Evolutionary conservation across 2,113 vertebrate genomes (phyloP), one percentile per base, ranked within the genome.

Genomic region (Bettongia penicillata): DNA sequence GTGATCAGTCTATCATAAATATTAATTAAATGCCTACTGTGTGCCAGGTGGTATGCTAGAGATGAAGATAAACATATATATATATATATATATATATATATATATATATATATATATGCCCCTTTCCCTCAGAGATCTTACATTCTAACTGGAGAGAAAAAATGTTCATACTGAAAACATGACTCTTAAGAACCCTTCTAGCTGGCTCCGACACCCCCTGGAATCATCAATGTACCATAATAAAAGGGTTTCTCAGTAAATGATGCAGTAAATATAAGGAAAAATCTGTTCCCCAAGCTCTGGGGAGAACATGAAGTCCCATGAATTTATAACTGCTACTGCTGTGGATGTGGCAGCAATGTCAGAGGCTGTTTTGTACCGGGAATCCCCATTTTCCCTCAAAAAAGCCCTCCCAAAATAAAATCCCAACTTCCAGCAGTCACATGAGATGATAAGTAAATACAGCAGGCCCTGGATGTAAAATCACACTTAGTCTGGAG

Each of bases 281-380:
- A 68, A 68, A n/a, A 77, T n/a, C 1, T 19, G 37, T n/a, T n/a
- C 68, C 68, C 68, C 68, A n/a, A 77, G 68, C 6, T 77, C 16
- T n/a, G n/a, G 68, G n/a, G 5, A 19, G 14, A n/a, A 22, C 5
- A n/a, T 0, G 3, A 0, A 68, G 61, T 14, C 0, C 31, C 11
- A 68, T 68, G 12, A 68, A 68, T 68, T 68, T 68, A 68, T 37
- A 68, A 68, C 61, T n/a, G 61, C 31, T n/a, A 14, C 61, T 68
- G 31, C 31, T 68, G 12, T 68, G 12, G 14, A 68, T 68, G 14
- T 0, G 31, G 61, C 3, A 7, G n/a, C 19, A 77, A 16, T n/a
- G 12, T 68, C 12, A 68, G 31, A 68, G 31, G 31, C 14, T 77
- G 23, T 43, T 77, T 77, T 43, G 16, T 77, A 77, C 61, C 6